Conservation (phyloP, 1,140 invertebrate species). For the Forficula auricularia region DNA sequence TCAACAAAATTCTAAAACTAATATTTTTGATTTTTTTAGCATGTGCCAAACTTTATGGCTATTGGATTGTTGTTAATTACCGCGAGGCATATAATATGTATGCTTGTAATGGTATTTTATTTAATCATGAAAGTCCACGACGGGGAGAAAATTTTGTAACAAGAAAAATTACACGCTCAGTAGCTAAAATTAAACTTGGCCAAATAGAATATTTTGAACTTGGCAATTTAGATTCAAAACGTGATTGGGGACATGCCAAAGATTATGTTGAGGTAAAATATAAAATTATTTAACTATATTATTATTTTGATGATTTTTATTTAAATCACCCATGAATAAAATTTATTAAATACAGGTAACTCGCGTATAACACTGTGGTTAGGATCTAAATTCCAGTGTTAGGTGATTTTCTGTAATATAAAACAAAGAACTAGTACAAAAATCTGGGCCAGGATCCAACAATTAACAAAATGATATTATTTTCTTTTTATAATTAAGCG, state of each 20-base stretch:
- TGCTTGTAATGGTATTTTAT: conserved; percentile 95
- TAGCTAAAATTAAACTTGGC: conserved; percentile 87
- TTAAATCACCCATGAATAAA: background rate
- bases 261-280: conserved; percentile 84
- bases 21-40: conserved; percentile 45
- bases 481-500: too few relatives aligned
- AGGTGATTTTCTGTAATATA: too few relatives aligned
- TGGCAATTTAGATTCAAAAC: conserved; percentile 86
- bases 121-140: conserved; percentile 97
- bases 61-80: conserved; percentile 98
- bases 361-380: background rate
- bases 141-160: conserved; percentile 98
- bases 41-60: conserved; percentile 94
- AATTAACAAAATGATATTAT: too few relatives aligned
- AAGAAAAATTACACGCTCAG: conserved; percentile 90
- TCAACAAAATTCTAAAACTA: too few relatives aligned
- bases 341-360: background rate
- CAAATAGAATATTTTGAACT: conserved; percentile 75
- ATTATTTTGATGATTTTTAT: conserved; percentile 4
- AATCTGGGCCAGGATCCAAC: too few relatives aligned
- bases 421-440: too few relatives aligned
- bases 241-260: conserved; percentile 98
- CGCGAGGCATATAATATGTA: conserved; percentile 96
- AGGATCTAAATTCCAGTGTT: conserved; percentile 1
- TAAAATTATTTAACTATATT: conserved; percentile 6